Conservation (phyloP, 2,797 vertebrate genomes). For the Hephaestus fuliginosus region DNA sequence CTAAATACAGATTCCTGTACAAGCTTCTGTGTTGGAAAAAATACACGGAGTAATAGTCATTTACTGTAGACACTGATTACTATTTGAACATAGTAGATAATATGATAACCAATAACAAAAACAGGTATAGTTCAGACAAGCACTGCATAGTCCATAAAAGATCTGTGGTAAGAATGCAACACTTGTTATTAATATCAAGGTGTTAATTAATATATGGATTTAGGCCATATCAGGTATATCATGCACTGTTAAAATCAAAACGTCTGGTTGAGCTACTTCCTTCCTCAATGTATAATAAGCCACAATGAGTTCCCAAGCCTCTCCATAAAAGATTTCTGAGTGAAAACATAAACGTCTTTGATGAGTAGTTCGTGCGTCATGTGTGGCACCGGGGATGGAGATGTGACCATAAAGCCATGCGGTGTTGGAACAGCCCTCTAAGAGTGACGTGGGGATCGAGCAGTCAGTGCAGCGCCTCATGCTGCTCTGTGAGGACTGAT, state of each 20-base stretch:
- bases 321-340: conserved; percentile 30
- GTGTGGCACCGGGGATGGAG: conserved; percentile 41
- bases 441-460: conserved; percentile 38
- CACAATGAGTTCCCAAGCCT: conserved; percentile 21
- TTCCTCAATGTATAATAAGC: conserved; percentile 39
- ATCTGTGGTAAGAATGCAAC: conserved; percentile 79
- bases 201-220: conserved; percentile 68
- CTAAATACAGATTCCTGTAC: conserved; percentile 87
- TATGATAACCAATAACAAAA: conserved; percentile 88
- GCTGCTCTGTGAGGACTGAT: conserved; percentile 30
- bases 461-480: conserved; percentile 54
- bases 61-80: conserved; percentile 86
- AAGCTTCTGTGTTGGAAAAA: conserved; percentile 83
- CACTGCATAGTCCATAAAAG: conserved; percentile 84
- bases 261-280: conserved; percentile 44
- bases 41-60: conserved; percentile 86
- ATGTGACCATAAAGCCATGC: conserved; percentile 73
- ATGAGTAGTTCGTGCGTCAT: conserved; percentile 23
- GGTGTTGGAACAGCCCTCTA: conserved; percentile 52
- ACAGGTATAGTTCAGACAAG: conserved; percentile 84
- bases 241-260: conserved; percentile 83
- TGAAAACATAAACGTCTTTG: conserved; percentile 26
- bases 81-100: conserved; percentile 86
- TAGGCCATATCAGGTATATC: conserved; percentile 65
- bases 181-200: conserved; percentile 79